phyloP scores from a whole-genome alignment of 2,888 invertebrate species.

The Drosophila bunnanda region DNA sequence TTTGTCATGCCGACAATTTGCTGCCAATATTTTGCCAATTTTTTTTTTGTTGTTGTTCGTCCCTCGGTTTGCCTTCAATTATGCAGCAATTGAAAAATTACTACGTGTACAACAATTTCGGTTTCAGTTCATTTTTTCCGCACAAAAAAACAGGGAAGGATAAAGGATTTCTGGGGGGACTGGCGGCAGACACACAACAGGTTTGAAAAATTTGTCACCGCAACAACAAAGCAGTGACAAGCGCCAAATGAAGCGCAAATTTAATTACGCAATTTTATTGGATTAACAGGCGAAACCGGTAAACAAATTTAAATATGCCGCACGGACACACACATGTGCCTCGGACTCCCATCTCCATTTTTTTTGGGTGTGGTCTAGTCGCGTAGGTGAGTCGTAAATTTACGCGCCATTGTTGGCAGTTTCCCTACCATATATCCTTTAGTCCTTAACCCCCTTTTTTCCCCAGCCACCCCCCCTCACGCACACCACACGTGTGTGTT shows the following conservation, averaged over 20 bases:
- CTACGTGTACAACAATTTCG: slow-evolving; percentile 78
- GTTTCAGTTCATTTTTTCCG: slow-evolving; percentile 20
- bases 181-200: slow-evolving; percentile 63
- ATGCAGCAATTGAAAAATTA: slow-evolving; percentile 84
- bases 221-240: slow-evolving; percentile 74
- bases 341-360: slow-evolving; percentile 10
- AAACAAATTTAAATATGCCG: slow-evolving; percentile 78
- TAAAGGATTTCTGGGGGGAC: slow-evolving; percentile 3
- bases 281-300: slow-evolving; percentile 81
- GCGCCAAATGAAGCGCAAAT: slow-evolving; percentile 85
- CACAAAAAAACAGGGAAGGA: slow-evolving; percentile 9
- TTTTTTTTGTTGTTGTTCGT: slow-evolving; percentile 32
- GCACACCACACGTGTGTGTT: not conserved
- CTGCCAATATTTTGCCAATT: slow-evolving; percentile 70
- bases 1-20: slow-evolving; percentile 70
- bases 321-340: slow-evolving; percentile 53
- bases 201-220: slow-evolving; percentile 79
- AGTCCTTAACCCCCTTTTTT: slow-evolving; percentile 7
- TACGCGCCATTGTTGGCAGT: slow-evolving; percentile 71
- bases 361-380: slow-evolving; percentile 62
- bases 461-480: not conserved
- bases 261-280: slow-evolving; percentile 85
- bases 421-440: slow-evolving; percentile 8
- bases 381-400: slow-evolving; percentile 80
- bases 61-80: slow-evolving; percentile 78